Percentiles rank a stretch among this genome's conserved stretches.
These are phyloP conservation scores for Kryptolebias marmoratus DNA, from an alignment of 2,113 vertebrate genomes.

Conservation along the genomic window DNA sequence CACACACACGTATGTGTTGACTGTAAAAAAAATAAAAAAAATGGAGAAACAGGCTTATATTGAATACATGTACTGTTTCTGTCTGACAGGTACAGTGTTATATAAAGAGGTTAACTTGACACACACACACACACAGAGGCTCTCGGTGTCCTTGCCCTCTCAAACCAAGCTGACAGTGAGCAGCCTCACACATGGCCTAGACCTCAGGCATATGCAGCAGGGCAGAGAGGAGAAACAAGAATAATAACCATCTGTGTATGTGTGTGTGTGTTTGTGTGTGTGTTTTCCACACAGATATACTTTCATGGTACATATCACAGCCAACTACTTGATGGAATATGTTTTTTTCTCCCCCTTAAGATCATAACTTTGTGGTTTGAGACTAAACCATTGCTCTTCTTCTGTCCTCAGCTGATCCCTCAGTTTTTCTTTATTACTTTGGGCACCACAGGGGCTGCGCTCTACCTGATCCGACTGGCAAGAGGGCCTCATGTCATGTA, in stretches of 20 bases:
- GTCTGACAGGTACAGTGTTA: slow-evolving; percentile 69
- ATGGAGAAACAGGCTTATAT: too few species aligned
- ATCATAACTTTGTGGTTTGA: slow-evolving; percentile 21
- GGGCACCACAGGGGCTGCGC: slow-evolving; percentile 48
- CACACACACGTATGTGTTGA: too few species aligned
- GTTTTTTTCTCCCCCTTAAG: slow-evolving; percentile 31
- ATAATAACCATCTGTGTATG: slow-evolving; percentile 66
- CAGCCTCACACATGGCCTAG: slow-evolving; percentile 69
- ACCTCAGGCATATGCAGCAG: slow-evolving; percentile 81
- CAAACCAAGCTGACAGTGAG: slow-evolving; percentile 78
- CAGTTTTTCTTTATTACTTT: slow-evolving; percentile 61
- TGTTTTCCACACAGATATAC: slow-evolving; percentile 37
- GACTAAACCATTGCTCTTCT: slow-evolving; percentile 34
- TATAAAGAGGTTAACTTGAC: slow-evolving; percentile 40
- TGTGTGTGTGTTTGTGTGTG: slow-evolving; percentile 36
- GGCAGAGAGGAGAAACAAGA: slow-evolving; percentile 64
- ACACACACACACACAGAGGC: slow-evolving; percentile 28
- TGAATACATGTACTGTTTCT: slow-evolving; percentile 60
- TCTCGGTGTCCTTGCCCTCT: slow-evolving; percentile 74
- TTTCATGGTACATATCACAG: slow-evolving; percentile 41
- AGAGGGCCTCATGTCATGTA: slow-evolving; percentile 72
- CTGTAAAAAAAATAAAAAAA: too few species aligned
- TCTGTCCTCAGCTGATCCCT: slow-evolving; percentile 64
- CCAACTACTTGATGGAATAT: slow-evolving; percentile 45
- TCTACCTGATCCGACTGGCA: slow-evolving; percentile 65